Conservation (phyloP, 2,113 vertebrate genomes). For the Chrysemys picta region DNA sequence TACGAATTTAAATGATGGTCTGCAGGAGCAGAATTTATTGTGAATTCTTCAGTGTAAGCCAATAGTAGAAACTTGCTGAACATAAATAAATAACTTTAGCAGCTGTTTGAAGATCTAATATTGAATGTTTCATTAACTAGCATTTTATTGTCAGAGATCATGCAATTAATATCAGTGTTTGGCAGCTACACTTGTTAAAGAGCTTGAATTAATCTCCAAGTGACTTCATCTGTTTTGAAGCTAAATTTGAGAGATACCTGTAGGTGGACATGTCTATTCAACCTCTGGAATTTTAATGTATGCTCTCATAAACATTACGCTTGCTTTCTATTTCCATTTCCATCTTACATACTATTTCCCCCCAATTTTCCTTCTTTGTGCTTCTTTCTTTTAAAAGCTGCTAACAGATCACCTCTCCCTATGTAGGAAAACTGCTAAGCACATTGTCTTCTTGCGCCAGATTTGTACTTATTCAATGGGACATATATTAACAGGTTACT, state of each 20-base stretch:
- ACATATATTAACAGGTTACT: not conserved
- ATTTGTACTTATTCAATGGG: not conserved
- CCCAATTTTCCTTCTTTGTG: not conserved
- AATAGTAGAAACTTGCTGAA: not conserved
- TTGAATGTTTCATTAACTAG: not conserved
- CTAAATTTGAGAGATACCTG: not conserved
- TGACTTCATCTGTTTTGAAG: not conserved
- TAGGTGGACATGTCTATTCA: not conserved
- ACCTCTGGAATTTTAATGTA: constrained; percentile 8
- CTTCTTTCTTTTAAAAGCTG: not conserved
- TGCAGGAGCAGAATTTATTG: not conserved
- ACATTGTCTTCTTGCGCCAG: not conserved
- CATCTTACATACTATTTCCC: not conserved
- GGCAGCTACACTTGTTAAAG: not conserved
- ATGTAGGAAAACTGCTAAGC: not conserved
- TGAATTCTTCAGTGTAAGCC: not conserved
- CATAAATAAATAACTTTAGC: not conserved
- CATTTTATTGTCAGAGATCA: not conserved
- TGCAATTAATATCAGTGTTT: not conserved
- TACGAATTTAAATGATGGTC: not conserved
- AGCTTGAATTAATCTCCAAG: not conserved
- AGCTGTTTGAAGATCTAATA: not conserved
- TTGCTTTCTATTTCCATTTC: not conserved
- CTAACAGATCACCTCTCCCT: not conserved
- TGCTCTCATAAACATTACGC: not conserved